phyloP scores from a whole-genome alignment of 2,888 invertebrate species.

The Seira musarum region DNA sequence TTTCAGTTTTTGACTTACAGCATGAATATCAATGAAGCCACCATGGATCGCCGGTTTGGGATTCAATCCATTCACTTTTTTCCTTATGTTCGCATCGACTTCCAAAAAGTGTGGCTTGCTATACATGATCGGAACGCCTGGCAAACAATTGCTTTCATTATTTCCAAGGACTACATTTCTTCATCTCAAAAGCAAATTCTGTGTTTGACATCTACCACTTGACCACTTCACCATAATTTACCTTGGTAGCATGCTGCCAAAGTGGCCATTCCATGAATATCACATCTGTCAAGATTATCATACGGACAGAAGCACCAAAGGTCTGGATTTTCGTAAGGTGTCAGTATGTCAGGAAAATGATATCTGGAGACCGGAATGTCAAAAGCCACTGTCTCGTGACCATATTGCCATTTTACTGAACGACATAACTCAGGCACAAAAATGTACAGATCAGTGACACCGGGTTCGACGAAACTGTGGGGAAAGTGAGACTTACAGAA shows the following conservation, averaged over 20 bases:
- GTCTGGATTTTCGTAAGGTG: constrained; percentile 44
- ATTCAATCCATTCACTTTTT: constrained; percentile 39
- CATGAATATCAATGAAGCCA: constrained; percentile 43
- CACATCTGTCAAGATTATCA: constrained; percentile 23
- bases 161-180: background rate
- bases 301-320: constrained; percentile 57
- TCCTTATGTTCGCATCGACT: constrained; percentile 30
- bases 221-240: constrained; percentile 14
- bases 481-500: no score
- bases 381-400: constrained; percentile 10
- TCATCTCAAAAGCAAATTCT: background rate
- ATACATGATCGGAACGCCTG: constrained; percentile 53
- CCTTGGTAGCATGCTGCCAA: constrained; percentile 50
- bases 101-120: constrained; percentile 60
- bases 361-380: constrained; percentile 49
- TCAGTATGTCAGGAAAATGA: constrained; percentile 51
- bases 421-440: constrained; percentile 53
- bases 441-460: constrained; percentile 38
- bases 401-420: constrained; percentile 48
- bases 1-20: constrained; percentile 24
- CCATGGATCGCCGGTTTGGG: constrained; percentile 46
- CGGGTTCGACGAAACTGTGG: constrained; percentile 55
- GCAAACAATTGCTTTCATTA: background rate
- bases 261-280: constrained; percentile 47
- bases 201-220: background rate